Conservation (phyloP, 2,888 invertebrate species). For the Eudemis profundana region DNA sequence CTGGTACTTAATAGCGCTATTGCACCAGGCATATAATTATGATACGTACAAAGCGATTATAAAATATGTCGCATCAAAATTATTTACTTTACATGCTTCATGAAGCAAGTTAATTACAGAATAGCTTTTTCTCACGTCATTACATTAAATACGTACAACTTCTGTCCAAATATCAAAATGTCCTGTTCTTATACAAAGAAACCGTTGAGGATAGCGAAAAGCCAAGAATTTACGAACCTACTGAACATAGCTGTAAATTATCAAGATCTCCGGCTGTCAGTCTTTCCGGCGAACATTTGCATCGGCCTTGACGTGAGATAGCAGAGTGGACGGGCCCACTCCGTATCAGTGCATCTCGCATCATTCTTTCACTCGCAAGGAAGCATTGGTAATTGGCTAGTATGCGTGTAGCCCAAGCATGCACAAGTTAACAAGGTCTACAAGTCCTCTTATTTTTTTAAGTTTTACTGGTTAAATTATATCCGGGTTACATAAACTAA, state of each 20-base stretch:
- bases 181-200: neutral
- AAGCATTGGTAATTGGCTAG: conserved; percentile 39
- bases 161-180: neutral
- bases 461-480: too few relatives aligned
- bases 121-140: too few relatives aligned
- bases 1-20: too few relatives aligned
- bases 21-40: too few relatives aligned
- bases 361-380: conserved; percentile 39
- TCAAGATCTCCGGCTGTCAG: conserved; percentile 42
- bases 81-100: too few relatives aligned
- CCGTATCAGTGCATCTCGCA: conserved; percentile 35
- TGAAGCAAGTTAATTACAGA: too few relatives aligned
- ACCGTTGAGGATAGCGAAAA: neutral
- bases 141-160: neutral
- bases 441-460: too few relatives aligned
- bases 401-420: conserved; percentile 12
- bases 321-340: conserved; percentile 34
- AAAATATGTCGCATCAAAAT: too few relatives aligned
- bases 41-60: too few relatives aligned
- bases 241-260: conserved; percentile 35
- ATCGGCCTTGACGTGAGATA: conserved; percentile 43
- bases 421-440: too few relatives aligned
- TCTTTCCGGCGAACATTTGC: conserved; percentile 40
- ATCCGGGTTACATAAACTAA: too few relatives aligned
- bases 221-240: conserved; percentile 15